phyloP scores from a whole-genome alignment of 23 tunicate genomes.

The Clavelina lepadiformis region DNA sequence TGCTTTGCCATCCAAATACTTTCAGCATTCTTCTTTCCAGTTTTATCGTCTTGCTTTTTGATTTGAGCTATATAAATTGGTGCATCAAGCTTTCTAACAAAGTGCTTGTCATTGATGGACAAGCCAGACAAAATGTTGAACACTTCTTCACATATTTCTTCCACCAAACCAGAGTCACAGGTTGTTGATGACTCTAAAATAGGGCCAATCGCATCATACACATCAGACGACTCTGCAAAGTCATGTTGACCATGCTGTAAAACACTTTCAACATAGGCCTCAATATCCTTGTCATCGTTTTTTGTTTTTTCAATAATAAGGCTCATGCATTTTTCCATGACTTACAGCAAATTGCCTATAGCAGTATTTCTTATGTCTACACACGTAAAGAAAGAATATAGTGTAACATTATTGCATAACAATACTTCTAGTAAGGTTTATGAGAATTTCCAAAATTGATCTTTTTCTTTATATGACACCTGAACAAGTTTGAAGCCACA shows the following conservation, averaged over 20 bases:
- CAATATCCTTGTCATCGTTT: slow-evolving; percentile 58
- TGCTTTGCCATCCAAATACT: slow-evolving; percentile 76
- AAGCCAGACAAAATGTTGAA: slow-evolving; percentile 11
- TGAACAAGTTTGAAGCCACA: too few relatives aligned
- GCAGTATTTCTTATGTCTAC: too few relatives aligned
- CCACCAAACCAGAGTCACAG: slow-evolving; percentile 2
- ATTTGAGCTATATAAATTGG: slow-evolving; percentile 28
- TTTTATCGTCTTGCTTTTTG: not conserved
- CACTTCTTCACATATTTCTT: slow-evolving; percentile 47
- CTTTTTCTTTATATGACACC: too few relatives aligned
- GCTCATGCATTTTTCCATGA: slow-evolving; percentile 49
- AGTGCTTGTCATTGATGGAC: not conserved
- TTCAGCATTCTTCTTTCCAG: slow-evolving; percentile 5
- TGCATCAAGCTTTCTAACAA: slow-evolving; percentile 60
- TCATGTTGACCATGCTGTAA: slow-evolving; percentile 61
- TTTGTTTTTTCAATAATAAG: slow-evolving; percentile 25
- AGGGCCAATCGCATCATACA: slow-evolving; percentile 71
- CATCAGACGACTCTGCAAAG: slow-evolving; percentile 72
- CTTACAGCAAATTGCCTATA: too few relatives aligned
- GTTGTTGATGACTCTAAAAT: slow-evolving; percentile 59
- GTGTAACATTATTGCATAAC: too few relatives aligned
- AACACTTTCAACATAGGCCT: slow-evolving; percentile 62
- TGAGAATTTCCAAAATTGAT: too few relatives aligned
- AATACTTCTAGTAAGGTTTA: too few relatives aligned
- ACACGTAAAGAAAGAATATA: too few relatives aligned